phyloP scores from a whole-genome alignment of 37 sponge, comb jelly and placozoan genomes.

The Axinella damicornis region DNA sequence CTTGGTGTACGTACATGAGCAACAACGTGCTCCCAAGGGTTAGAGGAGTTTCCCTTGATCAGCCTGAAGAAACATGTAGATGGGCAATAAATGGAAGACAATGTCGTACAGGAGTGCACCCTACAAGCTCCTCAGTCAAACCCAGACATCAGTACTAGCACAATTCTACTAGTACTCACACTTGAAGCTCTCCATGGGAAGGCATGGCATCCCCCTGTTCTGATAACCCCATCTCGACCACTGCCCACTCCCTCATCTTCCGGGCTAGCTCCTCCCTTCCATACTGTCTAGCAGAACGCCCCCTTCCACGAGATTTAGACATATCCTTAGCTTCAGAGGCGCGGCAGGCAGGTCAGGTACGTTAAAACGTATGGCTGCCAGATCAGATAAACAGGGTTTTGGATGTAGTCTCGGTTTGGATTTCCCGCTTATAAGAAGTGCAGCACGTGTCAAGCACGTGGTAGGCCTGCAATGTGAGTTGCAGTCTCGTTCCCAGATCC shows the following conservation, averaged over 20 bases:
- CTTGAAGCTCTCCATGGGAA: conserved; percentile 18
- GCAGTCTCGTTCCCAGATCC: too few relatives aligned
- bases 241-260: background rate
- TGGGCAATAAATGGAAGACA: background rate
- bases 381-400: too few relatives aligned
- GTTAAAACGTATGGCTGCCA: too few relatives aligned
- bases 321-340: background rate
- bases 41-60: background rate
- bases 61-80: background rate
- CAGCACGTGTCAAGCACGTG: background rate
- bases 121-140: too few relatives aligned
- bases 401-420: too few relatives aligned
- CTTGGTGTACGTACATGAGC: background rate
- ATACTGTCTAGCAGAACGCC: background rate
- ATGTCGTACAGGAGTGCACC: too few relatives aligned
- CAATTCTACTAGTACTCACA: conserved; percentile 12
- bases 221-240: conserved; percentile 4
- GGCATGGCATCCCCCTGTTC: background rate
- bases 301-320: background rate
- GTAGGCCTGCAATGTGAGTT: too few relatives aligned
- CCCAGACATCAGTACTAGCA: background rate
- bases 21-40: background rate
- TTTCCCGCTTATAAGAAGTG: too few relatives aligned
- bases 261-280: conserved; percentile 7
- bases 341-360: too few relatives aligned